Conservation (phyloP, 2,113 vertebrate genomes). For the Apaloderma vittatum region DNA sequence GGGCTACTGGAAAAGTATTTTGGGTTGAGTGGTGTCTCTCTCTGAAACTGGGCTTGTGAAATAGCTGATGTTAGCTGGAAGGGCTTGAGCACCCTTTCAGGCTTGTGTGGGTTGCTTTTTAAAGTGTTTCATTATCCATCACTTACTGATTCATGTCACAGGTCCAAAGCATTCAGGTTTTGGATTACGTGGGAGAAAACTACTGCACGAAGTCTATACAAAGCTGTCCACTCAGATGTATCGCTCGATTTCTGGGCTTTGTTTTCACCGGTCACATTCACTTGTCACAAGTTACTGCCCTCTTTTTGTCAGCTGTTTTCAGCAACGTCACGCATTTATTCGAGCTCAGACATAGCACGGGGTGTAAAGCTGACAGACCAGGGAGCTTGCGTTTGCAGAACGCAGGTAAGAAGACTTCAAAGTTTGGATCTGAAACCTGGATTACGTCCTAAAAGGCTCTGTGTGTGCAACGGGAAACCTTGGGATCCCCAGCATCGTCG, state of each 20-base stretch:
- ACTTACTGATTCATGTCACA: not conserved
- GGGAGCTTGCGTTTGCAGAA: not conserved
- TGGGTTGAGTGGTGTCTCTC: not conserved
- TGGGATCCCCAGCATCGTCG: fast-evolving
- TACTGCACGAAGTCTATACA: not conserved
- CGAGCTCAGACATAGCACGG: not conserved
- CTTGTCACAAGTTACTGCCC: not conserved
- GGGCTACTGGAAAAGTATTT: not conserved
- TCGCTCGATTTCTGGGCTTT: not conserved
- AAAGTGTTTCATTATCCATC: not conserved
- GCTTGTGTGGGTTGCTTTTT: not conserved
- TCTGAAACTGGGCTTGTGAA: not conserved
- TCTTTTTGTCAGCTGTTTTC: not conserved
- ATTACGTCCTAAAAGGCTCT: not conserved
- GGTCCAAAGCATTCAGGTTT: not conserved
- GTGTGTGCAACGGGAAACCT: not conserved
- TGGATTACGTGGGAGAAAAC: not conserved
- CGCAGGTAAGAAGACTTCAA: not conserved
- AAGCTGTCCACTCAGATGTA: not conserved
- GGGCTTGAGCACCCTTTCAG: not conserved
- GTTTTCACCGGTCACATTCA: not conserved
- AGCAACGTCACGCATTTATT: not conserved
- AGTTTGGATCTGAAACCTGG: not conserved
- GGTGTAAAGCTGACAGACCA: not conserved
- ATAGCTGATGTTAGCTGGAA: not conserved